phyloP scores from a whole-genome alignment of 2,113 vertebrate genomes.

The Amblyopsis rosae region DNA sequence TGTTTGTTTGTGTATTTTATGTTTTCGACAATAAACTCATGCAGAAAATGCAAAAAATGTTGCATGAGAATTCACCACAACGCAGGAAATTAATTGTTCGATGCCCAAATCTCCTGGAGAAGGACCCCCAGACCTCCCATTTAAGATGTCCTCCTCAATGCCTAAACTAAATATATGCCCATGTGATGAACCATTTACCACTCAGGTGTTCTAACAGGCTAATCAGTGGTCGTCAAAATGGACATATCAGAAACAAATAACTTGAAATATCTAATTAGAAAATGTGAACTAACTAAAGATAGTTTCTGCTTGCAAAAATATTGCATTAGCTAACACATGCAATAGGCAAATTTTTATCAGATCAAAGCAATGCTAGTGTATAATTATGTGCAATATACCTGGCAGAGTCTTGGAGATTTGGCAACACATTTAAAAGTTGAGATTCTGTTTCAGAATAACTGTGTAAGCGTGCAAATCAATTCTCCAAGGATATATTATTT shows the following conservation, averaged over 20 bases:
- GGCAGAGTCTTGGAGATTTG: constrained; percentile 25
- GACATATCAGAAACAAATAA: constrained; percentile 29
- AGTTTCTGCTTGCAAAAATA: constrained; percentile 4
- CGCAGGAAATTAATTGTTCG: too few species aligned
- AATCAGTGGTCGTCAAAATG: constrained; percentile 48
- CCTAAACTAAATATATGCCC: too few species aligned
- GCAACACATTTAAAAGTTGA: constrained; percentile 33
- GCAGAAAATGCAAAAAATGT: too few species aligned
- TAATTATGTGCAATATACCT: constrained; percentile 32
- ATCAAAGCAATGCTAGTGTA: constrained; percentile 8
- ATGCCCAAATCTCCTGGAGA: too few species aligned
- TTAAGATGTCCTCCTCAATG: too few species aligned
- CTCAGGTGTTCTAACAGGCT: constrained; percentile 48
- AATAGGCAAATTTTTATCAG: constrained; percentile 25
- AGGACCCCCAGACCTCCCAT: too few species aligned
- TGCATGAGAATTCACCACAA: too few species aligned
- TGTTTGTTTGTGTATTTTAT: too few species aligned
- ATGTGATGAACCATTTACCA: constrained; percentile 61
- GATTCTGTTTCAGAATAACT: constrained; percentile 42
- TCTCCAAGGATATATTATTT: constrained; percentile 29
- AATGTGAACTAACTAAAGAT: too few species aligned
- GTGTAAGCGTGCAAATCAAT: constrained; percentile 38
- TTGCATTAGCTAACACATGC: constrained; percentile 17
- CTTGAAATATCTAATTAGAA: too few species aligned
- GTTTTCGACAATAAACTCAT: too few species aligned